Evolutionary conservation across 2,888 invertebrate species (phyloP), one percentile per base, ranked within the genome.

Genomic region (Fissipunctia ypsillon): DNA sequence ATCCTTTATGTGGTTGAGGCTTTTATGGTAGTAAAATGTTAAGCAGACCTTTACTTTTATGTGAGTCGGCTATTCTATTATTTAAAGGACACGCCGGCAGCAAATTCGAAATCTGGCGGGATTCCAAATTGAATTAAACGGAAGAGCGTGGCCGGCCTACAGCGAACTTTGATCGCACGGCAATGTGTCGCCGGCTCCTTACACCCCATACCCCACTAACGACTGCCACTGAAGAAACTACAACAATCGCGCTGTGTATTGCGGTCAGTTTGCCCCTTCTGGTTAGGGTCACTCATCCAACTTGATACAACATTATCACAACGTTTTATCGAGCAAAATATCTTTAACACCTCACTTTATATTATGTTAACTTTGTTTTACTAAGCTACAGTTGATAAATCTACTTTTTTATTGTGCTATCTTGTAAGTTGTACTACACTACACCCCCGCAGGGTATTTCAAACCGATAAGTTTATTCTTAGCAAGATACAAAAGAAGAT

Each of bases 81-180:
- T 94, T 95, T 94, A 94, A 93, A 91, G 93, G 93, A 94, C 93
- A 92, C 88, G 92, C 89, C 89, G 91, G 91, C 91, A 93, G 93
- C 94, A 92, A 94, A 94, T 94, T 93, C 92, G 89, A 91, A 94
- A 94, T 94, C 94, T 95, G 95, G 95, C 95, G 87, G 87, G 81
- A 85, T 83, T 93, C 95, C 95, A 95, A 95, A 95, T 95, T 94
- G 95, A 95, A 95, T 95, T 94, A 94, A 95, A 94, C 92, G 93
- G 87, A 91, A 89, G 90, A 91, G 88, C 90, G 89, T 88, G 91
- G 90, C 89, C 89, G 87, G 91, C 90, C 90, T 90, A 90, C 84
- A 88, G 87, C 84, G 92, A 92, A 92, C 91, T 94, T 94, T 93
- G 93, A 93, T 93, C 92, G 89, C 86, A 87, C 83, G 88, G 90